phyloP scores from a whole-genome alignment of 2,888 invertebrate species.

The Biston stratarius region DNA sequence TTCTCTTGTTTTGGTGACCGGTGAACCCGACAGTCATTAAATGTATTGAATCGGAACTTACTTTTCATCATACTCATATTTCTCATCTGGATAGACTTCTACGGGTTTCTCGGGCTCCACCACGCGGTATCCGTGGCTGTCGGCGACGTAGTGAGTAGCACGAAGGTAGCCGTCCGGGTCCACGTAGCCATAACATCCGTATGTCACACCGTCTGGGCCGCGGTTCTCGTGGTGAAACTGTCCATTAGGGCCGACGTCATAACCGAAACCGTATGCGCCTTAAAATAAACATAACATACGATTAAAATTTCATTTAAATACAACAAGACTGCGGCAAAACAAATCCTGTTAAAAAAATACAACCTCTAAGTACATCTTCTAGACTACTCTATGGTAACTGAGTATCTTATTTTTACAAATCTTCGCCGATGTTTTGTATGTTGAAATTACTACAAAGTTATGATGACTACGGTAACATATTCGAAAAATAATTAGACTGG shows the following conservation, averaged over 20 bases:
- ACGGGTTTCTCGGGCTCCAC: conserved; percentile 90
- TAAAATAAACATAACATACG: conserved; percentile 42
- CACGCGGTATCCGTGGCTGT: conserved; percentile 91
- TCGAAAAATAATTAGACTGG: no score
- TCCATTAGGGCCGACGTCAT: conserved; percentile 91
- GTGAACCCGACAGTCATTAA: neutral
- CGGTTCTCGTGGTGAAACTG: conserved; percentile 93
- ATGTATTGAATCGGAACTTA: conserved; percentile 52
- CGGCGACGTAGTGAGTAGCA: conserved; percentile 92
- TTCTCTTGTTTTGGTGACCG: no score
- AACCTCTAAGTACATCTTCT: no score
- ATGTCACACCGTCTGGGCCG: conserved; percentile 92
- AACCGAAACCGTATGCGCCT: conserved; percentile 92
- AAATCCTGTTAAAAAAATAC: no score
- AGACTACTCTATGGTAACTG: no score
- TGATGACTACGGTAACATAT: no score
- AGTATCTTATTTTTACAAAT: no score
- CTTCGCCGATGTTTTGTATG: no score
- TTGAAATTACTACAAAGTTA: no score
- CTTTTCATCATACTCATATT: conserved; percentile 77
- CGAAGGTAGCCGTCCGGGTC: conserved; percentile 89
- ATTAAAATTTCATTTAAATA: no score
- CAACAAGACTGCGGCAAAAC: no score
- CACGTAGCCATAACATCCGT: conserved; percentile 93
- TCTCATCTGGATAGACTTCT: conserved; percentile 87